Conservation (phyloP, 2,797 vertebrate species). For the Phaenicophaeus curvirostris region DNA sequence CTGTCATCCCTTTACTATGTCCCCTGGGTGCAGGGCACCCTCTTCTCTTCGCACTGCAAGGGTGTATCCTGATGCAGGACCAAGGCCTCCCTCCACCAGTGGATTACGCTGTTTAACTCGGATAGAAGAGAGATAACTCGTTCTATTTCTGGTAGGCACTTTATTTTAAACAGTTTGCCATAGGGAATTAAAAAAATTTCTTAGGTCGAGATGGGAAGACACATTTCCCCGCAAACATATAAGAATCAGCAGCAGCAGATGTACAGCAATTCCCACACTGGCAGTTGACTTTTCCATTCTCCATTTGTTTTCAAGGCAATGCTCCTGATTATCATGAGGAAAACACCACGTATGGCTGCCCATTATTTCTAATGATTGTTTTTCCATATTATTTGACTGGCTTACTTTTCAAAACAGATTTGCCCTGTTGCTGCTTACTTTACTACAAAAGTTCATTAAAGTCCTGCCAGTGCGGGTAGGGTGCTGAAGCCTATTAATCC, state of each 20-base stretch:
- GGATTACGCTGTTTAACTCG: not conserved
- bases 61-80: not conserved
- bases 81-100: not conserved
- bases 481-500: conserved; percentile 44
- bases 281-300: not conserved
- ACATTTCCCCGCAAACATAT: not conserved
- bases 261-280: not conserved
- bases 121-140: not conserved
- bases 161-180: not conserved
- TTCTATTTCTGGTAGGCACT: not conserved
- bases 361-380: conserved; percentile 31
- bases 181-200: not conserved
- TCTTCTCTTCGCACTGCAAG: not conserved
- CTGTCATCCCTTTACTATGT: not conserved
- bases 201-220: not conserved
- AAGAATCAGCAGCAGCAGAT: not conserved
- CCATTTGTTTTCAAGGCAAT: not conserved
- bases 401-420: conserved; percentile 30
- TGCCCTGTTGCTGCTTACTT: not conserved
- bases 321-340: not conserved
- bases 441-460: conserved; percentile 10
- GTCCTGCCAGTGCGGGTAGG: not conserved
- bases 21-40: not conserved
- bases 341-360: not conserved
- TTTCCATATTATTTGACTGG: not conserved